These are phyloP conservation scores for Cerceris ruficornis DNA, from an alignment of 2,888 invertebrate species.

Conservation along the genomic window DNA sequence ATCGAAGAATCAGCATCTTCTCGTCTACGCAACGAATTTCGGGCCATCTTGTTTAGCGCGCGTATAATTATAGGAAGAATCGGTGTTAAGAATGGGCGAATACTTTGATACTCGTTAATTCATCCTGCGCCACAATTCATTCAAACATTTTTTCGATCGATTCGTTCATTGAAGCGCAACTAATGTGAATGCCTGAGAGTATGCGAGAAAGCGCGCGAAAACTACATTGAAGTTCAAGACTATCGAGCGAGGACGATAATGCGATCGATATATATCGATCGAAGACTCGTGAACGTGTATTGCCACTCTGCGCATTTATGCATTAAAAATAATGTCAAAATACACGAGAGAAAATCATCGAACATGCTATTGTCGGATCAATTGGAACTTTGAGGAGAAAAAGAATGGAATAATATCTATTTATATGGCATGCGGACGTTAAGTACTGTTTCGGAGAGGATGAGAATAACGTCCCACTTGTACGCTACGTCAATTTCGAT, in stretches of 20 bases:
- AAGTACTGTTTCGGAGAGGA: conserved; percentile 39
- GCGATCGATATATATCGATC: not conserved
- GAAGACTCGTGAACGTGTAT: no score
- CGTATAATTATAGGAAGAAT: conserved; percentile 37
- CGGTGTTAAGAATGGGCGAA: conserved; percentile 36
- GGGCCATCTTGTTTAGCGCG: not conserved
- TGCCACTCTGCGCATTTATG: conserved; percentile 3
- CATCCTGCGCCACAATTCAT: conserved; percentile 31
- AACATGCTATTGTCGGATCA: conserved; percentile 56
- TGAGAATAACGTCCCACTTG: conserved; percentile 67
- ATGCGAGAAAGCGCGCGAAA: not conserved
- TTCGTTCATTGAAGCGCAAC: conserved; percentile 22
- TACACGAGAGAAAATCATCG: conserved; percentile 20
- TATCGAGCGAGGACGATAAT: not conserved
- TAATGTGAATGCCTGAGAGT: conserved; percentile 17
- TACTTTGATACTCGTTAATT: conserved; percentile 57
- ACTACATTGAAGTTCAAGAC: not conserved
- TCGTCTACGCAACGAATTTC: no score
- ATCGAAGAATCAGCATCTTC: no score
- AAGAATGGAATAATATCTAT: conserved; percentile 13
- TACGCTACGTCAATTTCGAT: conserved; percentile 75
- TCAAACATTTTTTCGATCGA: conserved; percentile 19
- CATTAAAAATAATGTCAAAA: not conserved
- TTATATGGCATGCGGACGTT: conserved; percentile 11
- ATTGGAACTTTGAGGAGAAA: conserved; percentile 33